Evolutionary conservation across 2,797 vertebrate species (phyloP), one percentile per base, ranked within the genome.

Genomic region (Chromis chromis): DNA sequence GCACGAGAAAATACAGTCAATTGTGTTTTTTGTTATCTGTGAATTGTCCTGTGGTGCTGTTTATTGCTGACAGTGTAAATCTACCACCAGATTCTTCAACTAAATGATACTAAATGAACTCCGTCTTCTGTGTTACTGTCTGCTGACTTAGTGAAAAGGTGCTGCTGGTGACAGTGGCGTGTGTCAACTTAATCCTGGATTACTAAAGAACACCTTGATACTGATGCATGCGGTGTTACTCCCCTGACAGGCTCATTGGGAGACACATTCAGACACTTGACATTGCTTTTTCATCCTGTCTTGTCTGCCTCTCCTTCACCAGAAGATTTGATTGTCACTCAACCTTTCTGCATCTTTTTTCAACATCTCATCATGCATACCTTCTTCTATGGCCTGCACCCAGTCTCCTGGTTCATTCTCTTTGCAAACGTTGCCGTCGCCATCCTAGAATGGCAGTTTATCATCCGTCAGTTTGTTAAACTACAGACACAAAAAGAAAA

Each of bases 401-500:
- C 93, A 0, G 50, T 93, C n/a, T 83, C 93, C 48, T 90, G 92
- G 70, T 81, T 90, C 55, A 94, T 93, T 28, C 46, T 94, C 13
- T 21, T 91, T 6, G 63, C 76, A 0, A 93, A 92, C 59, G 13
- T 89, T 1, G 0, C 63, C 27, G 0, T 94, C 27, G 83, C 83
- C 4, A 17, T 92, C 12, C 59, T 93, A 0, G 92, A 95, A 65
- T 94, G 93, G 94, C 53, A 66, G 0, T 95, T 91, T 65, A 68
- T 95, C 4, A 0, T 77, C 22, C 3, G 63, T 19, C 84, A 79
- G 56, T 74, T 78, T 22, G 24, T 42, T 2, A 77, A 56, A 9
- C 81, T 11, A 6, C 46, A 10, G 14, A 13, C 4, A 17, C 0
- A 2, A n/a, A 48, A 56, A n/a, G 48, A 74, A 11, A 25, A 69